Percentiles rank a stretch among this genome's conserved stretches.
phyloP scores from a whole-genome alignment of 2,888 invertebrate species.

The Dolomedes plantarius region DNA sequence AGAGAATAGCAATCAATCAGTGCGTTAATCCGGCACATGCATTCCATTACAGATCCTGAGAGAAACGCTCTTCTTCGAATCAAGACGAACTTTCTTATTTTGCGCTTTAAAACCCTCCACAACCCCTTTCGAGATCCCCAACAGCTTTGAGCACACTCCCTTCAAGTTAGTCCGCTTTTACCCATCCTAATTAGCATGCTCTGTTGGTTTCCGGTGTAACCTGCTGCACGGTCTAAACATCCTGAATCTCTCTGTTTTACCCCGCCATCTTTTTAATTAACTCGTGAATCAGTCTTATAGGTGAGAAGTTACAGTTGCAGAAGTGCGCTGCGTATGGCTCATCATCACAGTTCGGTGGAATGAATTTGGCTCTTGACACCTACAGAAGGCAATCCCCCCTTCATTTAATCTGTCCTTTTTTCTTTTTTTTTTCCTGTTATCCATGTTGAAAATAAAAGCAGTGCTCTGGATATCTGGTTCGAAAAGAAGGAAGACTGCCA shows the following conservation, averaged over 20 bases:
- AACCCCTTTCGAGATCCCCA: no score
- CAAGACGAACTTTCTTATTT: no score
- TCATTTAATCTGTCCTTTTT: no score
- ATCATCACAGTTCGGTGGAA: background rate
- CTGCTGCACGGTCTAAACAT: background rate
- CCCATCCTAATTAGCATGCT: background rate
- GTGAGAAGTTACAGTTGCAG: background rate
- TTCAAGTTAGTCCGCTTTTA: background rate
- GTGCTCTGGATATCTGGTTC: no score
- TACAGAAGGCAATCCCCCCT: background rate
- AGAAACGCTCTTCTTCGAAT: no score
- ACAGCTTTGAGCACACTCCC: no score
- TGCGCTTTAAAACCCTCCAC: no score
- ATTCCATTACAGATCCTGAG: no score
- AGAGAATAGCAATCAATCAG: no score
- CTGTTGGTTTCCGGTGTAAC: background rate
- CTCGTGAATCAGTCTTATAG: background rate
- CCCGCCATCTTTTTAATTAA: conserved; percentile 6
- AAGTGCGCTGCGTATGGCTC: background rate
- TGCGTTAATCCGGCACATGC: no score
- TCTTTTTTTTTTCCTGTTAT: background rate
- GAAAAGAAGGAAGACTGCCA: background rate
- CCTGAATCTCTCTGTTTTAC: background rate
- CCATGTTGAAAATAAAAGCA: no score
- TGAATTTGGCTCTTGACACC: conserved; percentile 3